These are phyloP conservation scores for Ostrea edulis DNA, from an alignment of 1,140 invertebrate genomes.

Conservation along the genomic window DNA sequence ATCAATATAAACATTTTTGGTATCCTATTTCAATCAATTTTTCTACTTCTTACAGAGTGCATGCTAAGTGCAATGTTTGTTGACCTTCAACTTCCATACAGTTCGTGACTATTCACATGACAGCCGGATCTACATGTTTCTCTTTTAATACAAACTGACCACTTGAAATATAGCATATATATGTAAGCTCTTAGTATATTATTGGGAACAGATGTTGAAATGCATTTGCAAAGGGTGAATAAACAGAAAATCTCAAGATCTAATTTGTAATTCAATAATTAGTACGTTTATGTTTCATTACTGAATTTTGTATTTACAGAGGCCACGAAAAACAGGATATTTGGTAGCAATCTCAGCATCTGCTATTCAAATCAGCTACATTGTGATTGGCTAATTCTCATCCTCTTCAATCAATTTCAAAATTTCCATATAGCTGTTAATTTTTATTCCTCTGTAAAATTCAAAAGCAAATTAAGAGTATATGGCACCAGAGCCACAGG, in stretches of 20 bases:
- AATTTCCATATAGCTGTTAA: conserved; percentile 37
- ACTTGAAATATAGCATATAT: background rate
- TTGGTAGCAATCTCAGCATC: background rate
- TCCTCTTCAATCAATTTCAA: conserved; percentile 25
- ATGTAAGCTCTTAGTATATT: background rate
- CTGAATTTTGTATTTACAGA: background rate
- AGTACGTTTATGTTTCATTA: background rate
- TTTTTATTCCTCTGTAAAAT: conserved; percentile 13
- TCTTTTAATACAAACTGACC: background rate
- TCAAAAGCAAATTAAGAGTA: background rate
- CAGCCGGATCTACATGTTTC: background rate
- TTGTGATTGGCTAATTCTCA: background rate
- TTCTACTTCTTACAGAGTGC: background rate
- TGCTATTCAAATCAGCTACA: conserved; percentile 28
- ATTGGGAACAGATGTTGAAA: background rate
- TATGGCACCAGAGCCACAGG: conserved; percentile 32
- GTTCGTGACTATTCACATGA: background rate
- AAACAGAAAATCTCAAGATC: background rate
- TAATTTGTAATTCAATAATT: background rate
- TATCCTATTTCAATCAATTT: background rate
- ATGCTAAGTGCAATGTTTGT: background rate
- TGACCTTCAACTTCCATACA: conserved; percentile 7
- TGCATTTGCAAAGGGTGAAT: background rate
- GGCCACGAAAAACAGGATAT: background rate
- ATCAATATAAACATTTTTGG: background rate